Conservation (phyloP, 2,113 vertebrate species). For the Laticauda colubrina region DNA sequence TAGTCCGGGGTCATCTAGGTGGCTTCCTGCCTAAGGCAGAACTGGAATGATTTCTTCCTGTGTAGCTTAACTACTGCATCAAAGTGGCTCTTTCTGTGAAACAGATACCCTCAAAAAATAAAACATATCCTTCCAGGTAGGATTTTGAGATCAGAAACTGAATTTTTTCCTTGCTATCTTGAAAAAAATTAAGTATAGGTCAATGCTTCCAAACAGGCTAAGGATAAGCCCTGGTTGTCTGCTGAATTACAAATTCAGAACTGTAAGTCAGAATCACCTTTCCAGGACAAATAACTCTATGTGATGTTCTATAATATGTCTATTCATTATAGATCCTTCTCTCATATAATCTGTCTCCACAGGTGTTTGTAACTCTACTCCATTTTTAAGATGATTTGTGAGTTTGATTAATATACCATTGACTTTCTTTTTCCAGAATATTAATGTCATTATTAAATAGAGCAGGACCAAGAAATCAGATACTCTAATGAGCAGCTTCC, state of each 20-base stretch:
- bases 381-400: slow-evolving; percentile 28
- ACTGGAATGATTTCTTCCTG: not conserved
- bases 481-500: not conserved
- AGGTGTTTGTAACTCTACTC: slow-evolving; percentile 10
- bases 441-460: slow-evolving; percentile 24
- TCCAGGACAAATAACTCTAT: not conserved
- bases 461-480: not conserved
- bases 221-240: slow-evolving; percentile 2
- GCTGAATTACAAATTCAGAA: slow-evolving; percentile 1
- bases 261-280: not conserved
- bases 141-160: not conserved
- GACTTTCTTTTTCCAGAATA: slow-evolving; percentile 44
- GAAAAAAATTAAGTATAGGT: not conserved
- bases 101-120: not conserved
- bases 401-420: slow-evolving; percentile 38
- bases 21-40: not conserved
- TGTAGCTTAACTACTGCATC: not conserved
- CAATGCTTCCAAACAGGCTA: not conserved
- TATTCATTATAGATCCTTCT: slow-evolving; percentile 3
- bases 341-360: slow-evolving; percentile 20
- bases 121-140: not conserved
- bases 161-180: not conserved
- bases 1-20: not conserved
- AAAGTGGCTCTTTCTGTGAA: not conserved
- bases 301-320: not conserved